A percentile compares a stretch with the other conserved stretches of the same genome.
phyloP scores from a whole-genome alignment of 2,888 invertebrate species.

The Ferdinandea cuprea region DNA sequence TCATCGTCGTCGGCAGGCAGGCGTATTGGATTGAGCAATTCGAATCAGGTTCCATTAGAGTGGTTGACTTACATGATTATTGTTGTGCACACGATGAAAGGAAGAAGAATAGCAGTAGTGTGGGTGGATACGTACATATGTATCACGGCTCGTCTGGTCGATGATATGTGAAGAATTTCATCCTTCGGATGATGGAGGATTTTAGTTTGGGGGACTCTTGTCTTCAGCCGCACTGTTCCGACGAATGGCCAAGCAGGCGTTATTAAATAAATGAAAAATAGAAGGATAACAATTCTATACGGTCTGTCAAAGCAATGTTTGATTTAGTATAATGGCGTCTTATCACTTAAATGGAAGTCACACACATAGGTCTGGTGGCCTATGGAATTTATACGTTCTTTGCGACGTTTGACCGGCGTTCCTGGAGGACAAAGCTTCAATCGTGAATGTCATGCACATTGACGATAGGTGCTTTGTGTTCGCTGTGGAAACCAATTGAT shows the following conservation, averaged over 20 bases:
- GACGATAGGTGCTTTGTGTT: too few species aligned
- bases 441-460: too few species aligned
- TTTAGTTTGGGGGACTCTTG: not conserved
- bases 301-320: constrained; percentile 65
- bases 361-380: not conserved
- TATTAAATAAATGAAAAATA: constrained; percentile 25
- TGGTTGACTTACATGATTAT: constrained; percentile 69
- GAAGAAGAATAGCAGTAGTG: not conserved
- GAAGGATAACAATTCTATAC: constrained; percentile 49
- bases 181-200: constrained; percentile 17
- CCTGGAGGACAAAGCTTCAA: too few species aligned
- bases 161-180: constrained; percentile 47
- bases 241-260: constrained; percentile 19
- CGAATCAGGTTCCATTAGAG: constrained; percentile 60
- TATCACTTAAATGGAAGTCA: constrained; percentile 60
- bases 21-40: constrained; percentile 60
- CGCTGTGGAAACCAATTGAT: too few species aligned
- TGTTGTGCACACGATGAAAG: constrained; percentile 52
- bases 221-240: not conserved
- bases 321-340: constrained; percentile 74
- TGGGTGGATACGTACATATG: constrained; percentile 19
- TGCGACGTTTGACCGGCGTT: not conserved
- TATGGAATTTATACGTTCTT: not conserved
- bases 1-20: constrained; percentile 20
- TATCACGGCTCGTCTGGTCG: constrained; percentile 9